Base-by-base conservation (phyloP, 1,140 invertebrate species). In the Drosophila azteca region DNA sequence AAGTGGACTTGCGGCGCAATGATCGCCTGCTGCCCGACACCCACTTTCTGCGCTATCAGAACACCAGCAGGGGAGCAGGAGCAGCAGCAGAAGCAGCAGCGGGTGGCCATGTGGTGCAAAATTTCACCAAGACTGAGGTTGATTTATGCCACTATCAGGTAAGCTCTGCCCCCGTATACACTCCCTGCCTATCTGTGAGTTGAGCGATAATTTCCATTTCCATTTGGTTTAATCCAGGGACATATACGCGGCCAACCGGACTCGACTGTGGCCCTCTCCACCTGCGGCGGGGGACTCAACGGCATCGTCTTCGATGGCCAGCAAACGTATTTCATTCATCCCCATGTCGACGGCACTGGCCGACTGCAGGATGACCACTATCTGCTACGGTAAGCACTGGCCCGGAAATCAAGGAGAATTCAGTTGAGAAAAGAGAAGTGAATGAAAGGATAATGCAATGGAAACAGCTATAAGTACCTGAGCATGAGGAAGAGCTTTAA, bases 181-280 rank as follows among this genome's bases (percentile, higher is more conserved):
- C 31, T 5, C 2, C 44, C 51, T 20, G 13, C 39, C 11, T 2
- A 35, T 29, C 20, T 13, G 1, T 24, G 0, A 6, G 1, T 13
- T 54, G 6, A 41, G 59, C 58, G 29, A 15, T 48, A 49, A 62
- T 52, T 59, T 52, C 20, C 11, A 31, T 53, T 55, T 44, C 6
- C 11, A 54, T 29, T 77, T 67, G 62, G 3, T 43, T 8, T 15
- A 41, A 6, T 11, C 9, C 52, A 96, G 88, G 97, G 97, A 26
- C 94, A 93, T 45, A 93, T 98, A n/a, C 92, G 95, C 67, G 94
- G 94, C 57, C 92, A 94, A 63, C 92, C 93, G 6, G 92, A 94
- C 35, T 98, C 97, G 1, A 96, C 95, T 95, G 97, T 94, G 46
- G 97, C 97, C 0, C 73, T 98, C 13, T 98, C 97, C 48, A 98